A percentile compares a stretch with the other conserved stretches of the same genome.
Evolutionary conservation across 2,113 vertebrate species (phyloP).

Genomic region (Chiloscyllium plagiosum): DNA sequence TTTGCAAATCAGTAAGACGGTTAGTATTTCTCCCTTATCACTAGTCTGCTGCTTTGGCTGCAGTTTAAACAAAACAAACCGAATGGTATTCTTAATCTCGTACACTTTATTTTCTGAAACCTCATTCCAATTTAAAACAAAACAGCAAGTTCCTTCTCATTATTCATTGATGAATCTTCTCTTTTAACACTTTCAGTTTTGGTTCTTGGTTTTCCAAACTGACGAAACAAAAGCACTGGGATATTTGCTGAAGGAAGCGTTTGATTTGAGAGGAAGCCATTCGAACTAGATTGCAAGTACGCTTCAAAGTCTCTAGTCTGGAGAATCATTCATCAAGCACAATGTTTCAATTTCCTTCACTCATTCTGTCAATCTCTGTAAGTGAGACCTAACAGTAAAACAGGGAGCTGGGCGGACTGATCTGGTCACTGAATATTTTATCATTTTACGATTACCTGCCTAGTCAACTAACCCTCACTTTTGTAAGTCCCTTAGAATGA

Average conservation of each 20-base stretch:
- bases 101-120: no score
- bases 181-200: background rate
- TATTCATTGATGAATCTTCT: no score
- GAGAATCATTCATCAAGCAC: background rate
- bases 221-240: background rate
- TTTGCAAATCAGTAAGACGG: background rate
- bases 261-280: background rate
- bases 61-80: background rate
- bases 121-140: no score
- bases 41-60: background rate
- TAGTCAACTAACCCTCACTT: background rate
- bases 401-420: background rate
- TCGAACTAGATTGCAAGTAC: background rate
- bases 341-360: background rate
- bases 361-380: background rate
- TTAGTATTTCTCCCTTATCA: background rate
- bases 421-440: background rate
- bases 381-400: background rate
- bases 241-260: background rate
- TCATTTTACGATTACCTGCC: background rate
- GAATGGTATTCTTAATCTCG: background rate
- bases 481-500: background rate
- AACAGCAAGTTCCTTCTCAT: no score
- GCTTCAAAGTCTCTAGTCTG: no score
- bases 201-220: background rate